Evolutionary conservation across 2,888 invertebrate species (phyloP).

Genomic region (Blastobasis lacticolella): DNA sequence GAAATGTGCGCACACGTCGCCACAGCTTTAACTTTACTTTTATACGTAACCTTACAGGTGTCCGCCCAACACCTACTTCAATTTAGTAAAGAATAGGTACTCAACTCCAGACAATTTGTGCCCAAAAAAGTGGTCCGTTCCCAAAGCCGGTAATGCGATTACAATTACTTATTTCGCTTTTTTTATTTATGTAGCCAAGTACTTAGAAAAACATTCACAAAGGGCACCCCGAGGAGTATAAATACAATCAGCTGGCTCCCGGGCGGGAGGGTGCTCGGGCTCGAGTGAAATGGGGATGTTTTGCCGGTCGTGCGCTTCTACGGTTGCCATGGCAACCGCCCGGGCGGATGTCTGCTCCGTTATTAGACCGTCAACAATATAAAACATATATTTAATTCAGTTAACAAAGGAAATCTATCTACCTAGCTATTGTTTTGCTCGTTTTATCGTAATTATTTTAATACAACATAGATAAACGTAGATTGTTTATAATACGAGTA

Average conservation of each 20-base stretch:
- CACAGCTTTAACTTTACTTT: not conserved
- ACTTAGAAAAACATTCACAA: not conserved
- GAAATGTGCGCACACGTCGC: constrained; percentile 7
- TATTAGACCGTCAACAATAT: constrained; percentile 10
- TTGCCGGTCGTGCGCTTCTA: constrained; percentile 23
- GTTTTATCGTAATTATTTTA: no score
- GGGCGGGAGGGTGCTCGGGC: constrained; percentile 33
- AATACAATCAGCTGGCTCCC: constrained; percentile 56
- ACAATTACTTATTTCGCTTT: no score
- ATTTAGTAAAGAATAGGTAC: not conserved
- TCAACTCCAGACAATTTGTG: not conserved
- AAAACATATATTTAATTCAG: not conserved
- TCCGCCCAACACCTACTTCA: not conserved
- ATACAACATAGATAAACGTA: no score
- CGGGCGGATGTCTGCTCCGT: constrained; percentile 32
- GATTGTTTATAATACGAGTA: no score
- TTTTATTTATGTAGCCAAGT: no score
- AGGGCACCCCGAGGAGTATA: constrained; percentile 12
- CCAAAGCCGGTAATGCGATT: no score
- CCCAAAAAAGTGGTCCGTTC: no score
- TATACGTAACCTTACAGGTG: constrained; percentile 6
- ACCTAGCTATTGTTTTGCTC: no score
- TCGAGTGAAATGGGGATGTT: constrained; percentile 43
- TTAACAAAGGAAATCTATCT: not conserved
- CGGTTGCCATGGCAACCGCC: constrained; percentile 42